A percentile compares a stretch with the other conserved stretches of the same genome.
Evolutionary conservation across 2,113 vertebrate genomes (phyloP).

Genomic region (Ornithorhynchus anatinus): DNA sequence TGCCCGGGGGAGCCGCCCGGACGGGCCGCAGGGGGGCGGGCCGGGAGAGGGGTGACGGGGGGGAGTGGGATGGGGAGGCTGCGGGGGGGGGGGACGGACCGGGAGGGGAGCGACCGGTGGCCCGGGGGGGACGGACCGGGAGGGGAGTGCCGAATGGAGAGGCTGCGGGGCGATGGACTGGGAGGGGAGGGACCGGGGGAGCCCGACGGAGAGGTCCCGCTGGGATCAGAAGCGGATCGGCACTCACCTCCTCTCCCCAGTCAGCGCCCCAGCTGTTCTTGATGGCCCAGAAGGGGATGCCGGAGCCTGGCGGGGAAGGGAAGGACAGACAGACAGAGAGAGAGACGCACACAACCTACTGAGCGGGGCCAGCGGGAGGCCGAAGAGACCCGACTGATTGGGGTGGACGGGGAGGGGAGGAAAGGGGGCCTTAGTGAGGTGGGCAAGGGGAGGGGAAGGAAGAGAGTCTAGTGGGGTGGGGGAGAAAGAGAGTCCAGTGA

Average conservation of each 20-base stretch:
- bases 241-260: constrained; percentile 86
- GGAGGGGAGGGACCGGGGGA: too few species aligned
- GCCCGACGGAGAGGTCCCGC: neutral
- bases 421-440: neutral
- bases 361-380: neutral
- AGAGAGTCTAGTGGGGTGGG: neutral
- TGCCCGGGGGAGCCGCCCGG: too few species aligned
- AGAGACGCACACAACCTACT: too few species aligned
- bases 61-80: neutral
- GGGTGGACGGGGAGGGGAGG: neutral
- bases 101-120: neutral
- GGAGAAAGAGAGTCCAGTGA: neutral
- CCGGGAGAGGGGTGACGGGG: neutral
- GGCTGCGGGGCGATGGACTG: fast-evolving
- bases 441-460: neutral
- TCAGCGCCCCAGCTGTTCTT: constrained; percentile 93
- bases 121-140: neutral
- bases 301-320: constrained; percentile 67
- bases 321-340: too few species aligned
- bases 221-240: too few species aligned
- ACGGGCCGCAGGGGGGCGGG: neutral
- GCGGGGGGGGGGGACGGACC: too few species aligned
- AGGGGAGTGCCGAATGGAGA: too few species aligned
- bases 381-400: neutral
- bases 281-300: constrained; percentile 86